phyloP scores from a whole-genome alignment of 2,888 invertebrate species.

The Agrochola macilenta region DNA sequence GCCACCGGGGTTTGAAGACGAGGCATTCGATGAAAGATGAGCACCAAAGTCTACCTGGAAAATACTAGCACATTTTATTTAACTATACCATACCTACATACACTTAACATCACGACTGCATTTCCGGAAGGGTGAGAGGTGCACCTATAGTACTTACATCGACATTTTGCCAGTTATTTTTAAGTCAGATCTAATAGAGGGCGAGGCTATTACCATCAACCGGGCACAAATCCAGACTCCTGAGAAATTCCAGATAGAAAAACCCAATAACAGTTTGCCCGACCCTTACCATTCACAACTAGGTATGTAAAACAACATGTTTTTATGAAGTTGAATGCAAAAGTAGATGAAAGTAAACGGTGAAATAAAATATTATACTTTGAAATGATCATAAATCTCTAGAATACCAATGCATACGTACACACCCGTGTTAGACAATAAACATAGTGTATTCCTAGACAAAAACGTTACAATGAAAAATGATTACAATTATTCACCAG shows the following conservation, averaged over 20 bases:
- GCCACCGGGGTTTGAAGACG: too few species aligned
- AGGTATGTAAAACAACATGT: neutral
- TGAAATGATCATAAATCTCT: constrained; percentile 33
- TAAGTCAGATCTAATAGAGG: neutral
- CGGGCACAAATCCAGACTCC: neutral
- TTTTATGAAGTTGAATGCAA: constrained; percentile 17
- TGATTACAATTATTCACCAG: neutral
- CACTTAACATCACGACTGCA: neutral
- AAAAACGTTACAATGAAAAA: constrained; percentile 25
- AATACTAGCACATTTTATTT: neutral
- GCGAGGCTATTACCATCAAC: neutral
- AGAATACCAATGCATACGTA: constrained; percentile 4
- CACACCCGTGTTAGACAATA: constrained; percentile 16
- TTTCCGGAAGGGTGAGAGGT: neutral
- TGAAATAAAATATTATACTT: constrained; percentile 21
- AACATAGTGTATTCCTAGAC: constrained; percentile 24
- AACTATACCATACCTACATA: neutral
- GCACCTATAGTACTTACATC: neutral
- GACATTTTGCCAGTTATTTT: too few species aligned
- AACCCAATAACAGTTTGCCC: neutral
- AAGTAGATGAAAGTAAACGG: constrained; percentile 19
- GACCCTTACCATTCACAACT: neutral
- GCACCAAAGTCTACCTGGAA: neutral
- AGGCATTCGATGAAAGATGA: neutral
- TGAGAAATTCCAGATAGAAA: too few species aligned